phyloP scores from a whole-genome alignment of 2,888 invertebrate species.

The Agrilus biguttatus region DNA sequence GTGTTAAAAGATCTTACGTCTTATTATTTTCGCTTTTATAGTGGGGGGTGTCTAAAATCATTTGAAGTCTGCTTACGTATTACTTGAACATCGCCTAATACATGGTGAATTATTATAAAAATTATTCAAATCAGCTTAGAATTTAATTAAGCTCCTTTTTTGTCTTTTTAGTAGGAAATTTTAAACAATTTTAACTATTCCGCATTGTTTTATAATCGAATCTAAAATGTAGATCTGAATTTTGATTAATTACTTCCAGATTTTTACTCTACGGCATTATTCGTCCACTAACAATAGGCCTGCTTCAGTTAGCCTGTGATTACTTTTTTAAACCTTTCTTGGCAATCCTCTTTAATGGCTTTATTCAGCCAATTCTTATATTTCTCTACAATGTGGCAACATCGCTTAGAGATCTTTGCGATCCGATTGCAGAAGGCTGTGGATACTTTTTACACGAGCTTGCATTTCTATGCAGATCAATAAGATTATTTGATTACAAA shows the following conservation, averaged over 20 bases:
- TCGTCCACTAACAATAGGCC: slow-evolving; percentile 43
- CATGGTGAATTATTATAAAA: too few relatives aligned
- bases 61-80: too few relatives aligned
- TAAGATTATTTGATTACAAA: slow-evolving; percentile 31
- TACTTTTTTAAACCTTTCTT: slow-evolving; percentile 51
- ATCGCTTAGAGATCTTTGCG: slow-evolving; percentile 45
- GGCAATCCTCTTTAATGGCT: slow-evolving; percentile 46
- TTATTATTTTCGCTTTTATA: too few relatives aligned
- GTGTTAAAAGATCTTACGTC: too few relatives aligned
- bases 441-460: slow-evolving; percentile 37
- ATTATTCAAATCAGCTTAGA: too few relatives aligned
- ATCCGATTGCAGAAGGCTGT: slow-evolving; percentile 42
- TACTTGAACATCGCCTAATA: too few relatives aligned
- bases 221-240: not conserved
- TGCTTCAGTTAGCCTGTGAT: slow-evolving; percentile 49
- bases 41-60: too few relatives aligned
- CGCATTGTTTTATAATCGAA: too few relatives aligned
- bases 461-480: slow-evolving; percentile 30
- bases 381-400: slow-evolving; percentile 45
- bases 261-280: slow-evolving; percentile 42
- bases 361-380: slow-evolving; percentile 53
- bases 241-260: slow-evolving; percentile 18
- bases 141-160: too few relatives aligned
- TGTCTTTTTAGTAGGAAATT: not conserved
- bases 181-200: not conserved